phyloP scores from a whole-genome alignment of 23 tunicate genomes.

The Phallusia fumigata region DNA sequence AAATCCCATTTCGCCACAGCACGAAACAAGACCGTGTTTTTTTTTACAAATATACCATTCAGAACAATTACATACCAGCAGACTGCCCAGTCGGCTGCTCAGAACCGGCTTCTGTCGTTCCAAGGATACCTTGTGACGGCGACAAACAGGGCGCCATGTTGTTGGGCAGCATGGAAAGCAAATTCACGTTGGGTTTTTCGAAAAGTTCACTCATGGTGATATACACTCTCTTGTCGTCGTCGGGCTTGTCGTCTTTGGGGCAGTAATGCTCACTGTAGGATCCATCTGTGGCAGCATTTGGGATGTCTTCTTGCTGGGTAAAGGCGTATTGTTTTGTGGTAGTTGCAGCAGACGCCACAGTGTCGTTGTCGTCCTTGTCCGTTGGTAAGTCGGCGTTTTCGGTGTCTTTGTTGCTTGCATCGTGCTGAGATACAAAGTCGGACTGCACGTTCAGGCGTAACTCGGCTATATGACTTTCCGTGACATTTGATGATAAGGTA shows the following conservation, averaged over 20 bases:
- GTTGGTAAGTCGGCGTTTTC: not conserved
- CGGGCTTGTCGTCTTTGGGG: not conserved
- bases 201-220: constrained; percentile 39
- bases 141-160: constrained; percentile 22
- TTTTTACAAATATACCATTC: no score
- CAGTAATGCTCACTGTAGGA: constrained; percentile 2
- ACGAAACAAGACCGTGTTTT: no score
- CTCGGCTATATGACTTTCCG: not conserved
- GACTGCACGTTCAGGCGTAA: not conserved
- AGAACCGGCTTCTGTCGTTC: not conserved
- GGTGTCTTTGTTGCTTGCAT: not conserved
- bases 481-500: constrained; percentile 1
- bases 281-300: not conserved
- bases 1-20: no score
- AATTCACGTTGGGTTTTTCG: constrained; percentile 34
- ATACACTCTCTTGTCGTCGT: constrained; percentile 8
- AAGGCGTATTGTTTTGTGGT: not conserved
- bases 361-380: not conserved
- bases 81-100: no score
- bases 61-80: no score
- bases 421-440: not conserved
- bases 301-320: not conserved
- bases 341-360: not conserved
- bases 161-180: not conserved
- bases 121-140: not conserved